Conservation (phyloP, 1,140 invertebrate species). For the Lepidostoma basale region DNA sequence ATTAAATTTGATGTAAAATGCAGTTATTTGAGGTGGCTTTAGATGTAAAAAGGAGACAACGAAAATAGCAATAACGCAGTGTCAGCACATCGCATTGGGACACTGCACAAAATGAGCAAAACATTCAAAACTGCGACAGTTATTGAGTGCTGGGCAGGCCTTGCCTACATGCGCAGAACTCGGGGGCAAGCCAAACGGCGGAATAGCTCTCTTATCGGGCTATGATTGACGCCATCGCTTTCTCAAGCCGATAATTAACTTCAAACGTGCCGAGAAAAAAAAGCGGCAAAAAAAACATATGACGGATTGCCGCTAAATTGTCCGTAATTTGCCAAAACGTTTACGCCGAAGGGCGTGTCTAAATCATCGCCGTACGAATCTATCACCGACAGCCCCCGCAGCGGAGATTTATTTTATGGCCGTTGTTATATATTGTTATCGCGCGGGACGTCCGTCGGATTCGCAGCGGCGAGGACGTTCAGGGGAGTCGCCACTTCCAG, state of each 20-base stretch:
- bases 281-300: conserved; percentile 15
- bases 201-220: background rate
- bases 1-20: background rate
- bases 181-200: background rate
- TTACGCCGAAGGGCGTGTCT: conserved; percentile 40
- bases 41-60: too few species aligned
- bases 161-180: conserved; percentile 30
- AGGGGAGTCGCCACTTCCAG: conserved; percentile 41
- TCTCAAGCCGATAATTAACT: conserved; percentile 17
- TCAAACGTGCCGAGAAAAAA: conserved; percentile 25
- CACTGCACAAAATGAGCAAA: conserved; percentile 34
- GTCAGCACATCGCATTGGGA: conserved; percentile 29
- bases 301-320: conserved; percentile 30
- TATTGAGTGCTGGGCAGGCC: conserved; percentile 36
- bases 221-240: background rate
- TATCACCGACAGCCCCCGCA: conserved; percentile 17
- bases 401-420: conserved; percentile 18
- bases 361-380: conserved; percentile 12
- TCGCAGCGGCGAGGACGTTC: conserved; percentile 6
- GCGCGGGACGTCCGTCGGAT: conserved; percentile 15
- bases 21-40: too few species aligned
- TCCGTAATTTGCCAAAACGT: conserved; percentile 33
- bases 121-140: conserved; percentile 39
- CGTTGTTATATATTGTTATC: conserved; percentile 17
- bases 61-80: conserved; percentile 25